Evolutionary conservation across 2,888 invertebrate genomes (phyloP), one percentile per base, ranked within the genome.

Genomic region (Taenaris catops): DNA sequence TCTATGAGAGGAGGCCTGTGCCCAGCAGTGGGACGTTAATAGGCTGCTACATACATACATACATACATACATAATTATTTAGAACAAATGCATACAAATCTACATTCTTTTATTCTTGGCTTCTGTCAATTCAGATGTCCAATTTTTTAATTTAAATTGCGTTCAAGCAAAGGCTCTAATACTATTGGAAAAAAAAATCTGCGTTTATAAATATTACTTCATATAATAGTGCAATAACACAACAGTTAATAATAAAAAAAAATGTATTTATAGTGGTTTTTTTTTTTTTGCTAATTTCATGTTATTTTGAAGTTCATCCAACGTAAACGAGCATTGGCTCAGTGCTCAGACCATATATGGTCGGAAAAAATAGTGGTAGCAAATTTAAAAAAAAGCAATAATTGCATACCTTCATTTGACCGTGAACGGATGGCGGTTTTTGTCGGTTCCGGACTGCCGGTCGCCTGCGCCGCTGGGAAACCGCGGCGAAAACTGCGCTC

Each of bases 371-470:
- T 56, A 50, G 54, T 68, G 63, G 71, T 72, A 61, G 58, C 58
- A 56, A 41, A 59, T 49, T 11, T 19, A 79, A 83, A 79, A 78
- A 76, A 59, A 57, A 57, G 62, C 66, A n/a, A n/a, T 75, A 83
- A 84, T 83, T 78, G 76, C 79, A 75, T 53, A 71, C 79, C 80
- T 84, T 79, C 84, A 84, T 84, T 84, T 81, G 78, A 81, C 73
- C 84, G 81, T 84, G 80, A 69, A 75, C 67, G 60, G 23, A 58
- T 51, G 58, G 33, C 17, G 42, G 59, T 73, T 76, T 83, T 81
- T 79, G 67, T 64, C 46, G 48, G 73, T 75, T 69, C 67, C 76
- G 67, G 43, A 60, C n/a, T n/a, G n/a, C n/a, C 65, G 50, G 44
- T 51, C 63, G 50, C 50, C 48, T 52, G 38, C 49, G 46, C 31